These are phyloP conservation scores for Leucozona laternaria DNA, from an alignment of 2,888 invertebrate species.

Conservation along the genomic window DNA sequence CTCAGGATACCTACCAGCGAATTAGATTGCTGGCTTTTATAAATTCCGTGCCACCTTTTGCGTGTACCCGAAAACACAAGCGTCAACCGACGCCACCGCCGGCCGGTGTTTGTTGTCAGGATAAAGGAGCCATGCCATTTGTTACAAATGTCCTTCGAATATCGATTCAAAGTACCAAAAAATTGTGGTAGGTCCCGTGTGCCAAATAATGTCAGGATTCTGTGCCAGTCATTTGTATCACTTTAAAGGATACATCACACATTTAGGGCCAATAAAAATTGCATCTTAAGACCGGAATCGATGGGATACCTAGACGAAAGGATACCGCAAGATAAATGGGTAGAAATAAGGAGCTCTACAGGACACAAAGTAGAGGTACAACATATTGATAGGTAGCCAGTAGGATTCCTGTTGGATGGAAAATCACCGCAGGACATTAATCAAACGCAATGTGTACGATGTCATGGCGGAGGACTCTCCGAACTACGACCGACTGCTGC, in stretches of 20 bases:
- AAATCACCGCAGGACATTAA: constrained; percentile 72
- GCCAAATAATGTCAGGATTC: constrained; percentile 46
- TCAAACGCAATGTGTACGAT: constrained; percentile 73
- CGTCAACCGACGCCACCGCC: constrained; percentile 44
- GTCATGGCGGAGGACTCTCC: constrained; percentile 24
- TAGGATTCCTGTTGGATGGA: constrained; percentile 38
- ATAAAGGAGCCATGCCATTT: constrained; percentile 71
- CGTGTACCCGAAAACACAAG: constrained; percentile 37
- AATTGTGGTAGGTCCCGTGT: constrained; percentile 6
- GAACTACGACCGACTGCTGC: background rate
- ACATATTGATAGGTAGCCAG: constrained; percentile 31
- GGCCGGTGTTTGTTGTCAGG: constrained; percentile 72
- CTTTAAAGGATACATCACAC: constrained; percentile 67
- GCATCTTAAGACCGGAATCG: constrained; percentile 36
- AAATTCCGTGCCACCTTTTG: constrained; percentile 63
- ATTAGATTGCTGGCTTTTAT: constrained; percentile 49
- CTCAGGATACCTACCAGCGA: constrained; percentile 9
- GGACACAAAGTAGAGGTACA: background rate
- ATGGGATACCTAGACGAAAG: constrained; percentile 32
- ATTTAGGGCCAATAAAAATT: constrained; percentile 69
- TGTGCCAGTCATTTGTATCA: constrained; percentile 63
- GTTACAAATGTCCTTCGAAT: constrained; percentile 64
- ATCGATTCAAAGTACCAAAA: constrained; percentile 38
- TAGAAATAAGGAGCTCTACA: constrained; percentile 33
- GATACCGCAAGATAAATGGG: constrained; percentile 72